Base-by-base conservation (phyloP, 1,140 invertebrate species). In the Drosophila pandora region DNA sequence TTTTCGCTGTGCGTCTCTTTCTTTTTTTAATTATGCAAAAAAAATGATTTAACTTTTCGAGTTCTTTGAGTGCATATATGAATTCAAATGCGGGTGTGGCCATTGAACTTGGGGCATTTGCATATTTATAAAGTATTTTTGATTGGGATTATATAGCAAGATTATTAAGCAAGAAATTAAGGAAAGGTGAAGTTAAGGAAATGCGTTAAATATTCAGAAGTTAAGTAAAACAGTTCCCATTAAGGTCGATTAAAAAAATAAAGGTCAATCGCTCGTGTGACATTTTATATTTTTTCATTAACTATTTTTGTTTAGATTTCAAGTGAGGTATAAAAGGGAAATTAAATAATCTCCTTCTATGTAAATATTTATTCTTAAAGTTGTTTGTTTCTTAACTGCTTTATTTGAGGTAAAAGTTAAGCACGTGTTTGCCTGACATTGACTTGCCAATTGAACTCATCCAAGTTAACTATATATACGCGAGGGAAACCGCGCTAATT, bases 401-500 rank as follows among this genome's bases (percentile, higher is more conserved):
- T 17, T 43, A 2, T 43, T 43, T 43, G 13, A 43, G 13, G 28
- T 8, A 64, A 47, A 48, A 21, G 8, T 45, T 13, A 73, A 57
- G 8, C 59, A 74, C 71, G 71, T 74, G 68, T 25, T 73, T 39
- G 22, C 8, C 30, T 72, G 81, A 68, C 81, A 85, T 84, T 84
- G 76, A 85, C 80, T 48, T 55, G 45, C 72, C 73, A 84, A 85
- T 84, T 84, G 76, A 85, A 73, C 81, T 61, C 52, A 58, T 45
- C 32, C 8, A 41, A 47, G 7, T 9, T 25, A 48, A 48, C 28
- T 32, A 39, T 30, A 32, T 13, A 22, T 22, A 30, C 23, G 13
- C 23, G 0, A 62, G 10, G 23, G 13, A 9, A 25, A n/a, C 6
- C 8, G 8, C 6, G 25, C 23, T 22, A 61, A 61, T 61, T 32